Percentiles rank a stretch among this genome's conserved stretches.
Conservation (phyloP, 1,140 invertebrate genomes). For the Protaetia brevitarsis region DNA sequence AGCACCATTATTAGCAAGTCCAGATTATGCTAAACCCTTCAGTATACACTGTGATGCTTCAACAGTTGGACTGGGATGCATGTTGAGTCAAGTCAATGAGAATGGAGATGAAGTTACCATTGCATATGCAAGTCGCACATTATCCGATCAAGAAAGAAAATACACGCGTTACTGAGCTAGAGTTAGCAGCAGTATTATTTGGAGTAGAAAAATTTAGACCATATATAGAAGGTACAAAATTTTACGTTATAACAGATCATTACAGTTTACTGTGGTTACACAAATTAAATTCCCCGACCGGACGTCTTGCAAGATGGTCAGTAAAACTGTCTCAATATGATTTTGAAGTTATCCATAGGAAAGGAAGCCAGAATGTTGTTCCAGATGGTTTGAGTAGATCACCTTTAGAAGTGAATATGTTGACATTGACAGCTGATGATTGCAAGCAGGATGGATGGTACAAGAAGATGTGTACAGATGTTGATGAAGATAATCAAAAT, state of each 20-base stretch:
- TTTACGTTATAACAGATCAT: slow-evolving; percentile 53
- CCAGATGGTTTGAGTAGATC: not conserved
- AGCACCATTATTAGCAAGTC: slow-evolving; percentile 33
- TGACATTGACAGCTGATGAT: too few species aligned
- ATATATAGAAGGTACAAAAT: slow-evolving; percentile 49
- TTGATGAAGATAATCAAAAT: not conserved
- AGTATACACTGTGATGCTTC: slow-evolving; percentile 32
- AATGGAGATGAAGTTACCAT: slow-evolving; percentile 29
- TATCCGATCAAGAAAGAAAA: slow-evolving; percentile 41
- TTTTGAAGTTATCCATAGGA: slow-evolving; percentile 44
- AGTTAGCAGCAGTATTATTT: slow-evolving; percentile 50
- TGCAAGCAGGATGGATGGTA: not conserved
- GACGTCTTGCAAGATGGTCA: slow-evolving; percentile 50
- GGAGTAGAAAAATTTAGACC: slow-evolving; percentile 47
- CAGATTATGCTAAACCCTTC: slow-evolving; percentile 35
- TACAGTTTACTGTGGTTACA: slow-evolving; percentile 49
- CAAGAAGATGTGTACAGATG: not conserved
- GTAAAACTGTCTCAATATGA: slow-evolving; percentile 43
- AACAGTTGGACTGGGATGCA: slow-evolving; percentile 31
- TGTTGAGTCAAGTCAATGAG: slow-evolving; percentile 35
- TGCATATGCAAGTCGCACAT: slow-evolving; percentile 33
- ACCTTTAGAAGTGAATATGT: not conserved
- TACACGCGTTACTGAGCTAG: slow-evolving; percentile 50
- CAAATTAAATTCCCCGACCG: slow-evolving; percentile 46
- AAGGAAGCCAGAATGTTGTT: slow-evolving; percentile 3